A percentile compares a stretch with the other conserved stretches of the same genome.
phyloP scores from a whole-genome alignment of 1,140 invertebrate species.

The Diachasmimorpha longicaudata region DNA sequence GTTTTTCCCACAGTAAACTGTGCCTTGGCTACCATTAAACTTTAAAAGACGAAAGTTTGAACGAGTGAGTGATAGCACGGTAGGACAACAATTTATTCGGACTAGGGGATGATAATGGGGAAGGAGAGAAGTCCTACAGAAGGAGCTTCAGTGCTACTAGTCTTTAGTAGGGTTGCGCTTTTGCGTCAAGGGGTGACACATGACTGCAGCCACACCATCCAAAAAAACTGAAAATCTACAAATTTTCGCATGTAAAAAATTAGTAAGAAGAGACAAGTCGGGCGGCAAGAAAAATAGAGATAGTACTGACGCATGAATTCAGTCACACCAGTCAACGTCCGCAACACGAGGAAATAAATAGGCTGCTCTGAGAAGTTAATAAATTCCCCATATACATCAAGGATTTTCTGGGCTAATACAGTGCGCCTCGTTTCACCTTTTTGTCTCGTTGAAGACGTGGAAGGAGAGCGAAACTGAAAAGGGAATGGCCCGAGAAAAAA shows the following conservation, averaged over 20 bases:
- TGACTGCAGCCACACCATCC: too few species aligned
- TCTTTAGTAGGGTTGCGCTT: too few species aligned
- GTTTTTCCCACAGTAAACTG: not conserved
- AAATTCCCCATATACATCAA: slow-evolving; percentile 48
- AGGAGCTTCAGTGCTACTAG: not conserved
- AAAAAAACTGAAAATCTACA: too few species aligned
- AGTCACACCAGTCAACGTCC: not conserved
- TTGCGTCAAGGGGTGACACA: too few species aligned
- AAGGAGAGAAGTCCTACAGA: too few species aligned
- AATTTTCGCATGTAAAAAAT: too few species aligned
- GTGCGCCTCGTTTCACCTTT: slow-evolving; percentile 14
- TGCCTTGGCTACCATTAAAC: too few species aligned
- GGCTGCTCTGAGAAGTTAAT: slow-evolving; percentile 55
- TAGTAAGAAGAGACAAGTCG: too few species aligned
- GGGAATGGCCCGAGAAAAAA: not conserved
- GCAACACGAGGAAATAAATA: slow-evolving; percentile 51
- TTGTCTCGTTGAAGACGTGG: not conserved
- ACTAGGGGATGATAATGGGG: slow-evolving; percentile 49
- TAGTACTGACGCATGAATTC: too few species aligned
- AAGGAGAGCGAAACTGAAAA: not conserved
- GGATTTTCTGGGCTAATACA: slow-evolving; percentile 48
- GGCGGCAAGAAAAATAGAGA: too few species aligned
- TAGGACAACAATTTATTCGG: slow-evolving; percentile 35
- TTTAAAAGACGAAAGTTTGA: not conserved
- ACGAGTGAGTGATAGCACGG: slow-evolving; percentile 28